A percentile compares a stretch with the other conserved stretches of the same genome.
Conservation (phyloP, 2,888 invertebrate genomes). For the Chrysolina haemoptera region DNA sequence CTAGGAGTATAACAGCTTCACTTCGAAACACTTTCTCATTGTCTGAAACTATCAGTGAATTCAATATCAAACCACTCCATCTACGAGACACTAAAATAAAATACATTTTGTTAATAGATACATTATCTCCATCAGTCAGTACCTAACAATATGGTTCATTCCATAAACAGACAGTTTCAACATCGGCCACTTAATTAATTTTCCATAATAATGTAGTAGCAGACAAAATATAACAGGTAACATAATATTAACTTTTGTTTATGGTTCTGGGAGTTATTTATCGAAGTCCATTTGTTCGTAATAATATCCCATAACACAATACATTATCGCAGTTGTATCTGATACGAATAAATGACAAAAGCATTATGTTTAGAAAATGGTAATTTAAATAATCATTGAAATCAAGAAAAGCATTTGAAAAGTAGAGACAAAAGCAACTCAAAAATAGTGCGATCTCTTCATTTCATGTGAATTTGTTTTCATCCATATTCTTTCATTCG, state of each 20-base stretch:
- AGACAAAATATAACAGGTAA: slow-evolving; percentile 36
- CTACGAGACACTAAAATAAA: not conserved
- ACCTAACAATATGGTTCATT: slow-evolving; percentile 1
- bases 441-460: too few relatives aligned
- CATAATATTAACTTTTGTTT: slow-evolving; percentile 43
- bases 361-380: slow-evolving; percentile 20
- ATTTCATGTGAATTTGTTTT: too few relatives aligned
- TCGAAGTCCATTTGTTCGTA: slow-evolving; percentile 39
- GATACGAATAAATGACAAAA: slow-evolving; percentile 35
- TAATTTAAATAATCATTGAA: not conserved
- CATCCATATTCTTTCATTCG: too few relatives aligned
- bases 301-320: slow-evolving; percentile 41
- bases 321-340: slow-evolving; percentile 41
- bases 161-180: slow-evolving; percentile 35
- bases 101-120: not conserved
- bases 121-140: slow-evolving; percentile 9
- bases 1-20: too few relatives aligned
- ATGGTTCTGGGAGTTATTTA: slow-evolving; percentile 37
- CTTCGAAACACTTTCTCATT: not conserved
- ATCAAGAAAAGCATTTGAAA: not conserved
- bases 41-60: not conserved
- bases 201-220: slow-evolving; percentile 37
- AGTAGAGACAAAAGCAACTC: too few relatives aligned
- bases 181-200: slow-evolving; percentile 41
- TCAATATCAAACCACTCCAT: not conserved